These are phyloP conservation scores for Nomada lathburiana DNA, from an alignment of 2,888 invertebrate species.

Conservation along the genomic window DNA sequence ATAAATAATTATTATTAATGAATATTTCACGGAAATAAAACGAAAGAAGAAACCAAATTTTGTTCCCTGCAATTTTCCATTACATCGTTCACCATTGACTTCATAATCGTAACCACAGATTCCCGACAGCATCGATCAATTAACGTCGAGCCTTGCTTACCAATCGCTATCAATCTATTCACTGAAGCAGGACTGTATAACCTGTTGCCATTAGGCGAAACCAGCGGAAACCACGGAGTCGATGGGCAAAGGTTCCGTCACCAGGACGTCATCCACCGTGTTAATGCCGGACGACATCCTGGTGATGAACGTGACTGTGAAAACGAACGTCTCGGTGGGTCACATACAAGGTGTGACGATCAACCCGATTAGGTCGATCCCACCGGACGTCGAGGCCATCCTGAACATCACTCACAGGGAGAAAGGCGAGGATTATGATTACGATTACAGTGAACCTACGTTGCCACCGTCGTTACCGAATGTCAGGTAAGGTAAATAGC, in stretches of 20 bases:
- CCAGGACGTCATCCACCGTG: conserved; percentile 74
- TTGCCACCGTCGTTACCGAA: conserved; percentile 94
- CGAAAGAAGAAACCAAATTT: too few relatives aligned
- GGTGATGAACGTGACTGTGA: conserved; percentile 87
- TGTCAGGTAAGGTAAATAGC: conserved; percentile 87
- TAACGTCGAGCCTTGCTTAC: conserved; percentile 8
- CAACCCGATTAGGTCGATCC: conserved; percentile 82
- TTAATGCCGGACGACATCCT: conserved; percentile 85
- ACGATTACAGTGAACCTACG: conserved; percentile 90
- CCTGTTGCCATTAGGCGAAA: conserved; percentile 59
- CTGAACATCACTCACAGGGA: conserved; percentile 85
- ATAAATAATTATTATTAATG: too few relatives aligned
- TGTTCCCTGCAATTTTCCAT: neutral
- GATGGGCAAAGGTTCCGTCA: conserved; percentile 66
- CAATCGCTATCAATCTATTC: conserved; percentile 6
- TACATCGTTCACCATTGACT: neutral
- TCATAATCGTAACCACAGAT: neutral
- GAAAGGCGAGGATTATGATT: conserved; percentile 88
- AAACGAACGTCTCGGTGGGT: conserved; percentile 82
- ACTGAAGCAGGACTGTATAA: conserved; percentile 13
- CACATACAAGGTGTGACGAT: conserved; percentile 85
- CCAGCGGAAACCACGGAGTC: conserved; percentile 48
- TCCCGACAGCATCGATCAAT: conserved; percentile 11
- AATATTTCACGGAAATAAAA: too few relatives aligned
- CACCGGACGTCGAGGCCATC: conserved; percentile 84